A percentile compares a stretch with the other conserved stretches of the same genome.
These are phyloP conservation scores for Ormyrus pomaceus DNA, from an alignment of 2,888 invertebrate species.

Conservation along the genomic window DNA sequence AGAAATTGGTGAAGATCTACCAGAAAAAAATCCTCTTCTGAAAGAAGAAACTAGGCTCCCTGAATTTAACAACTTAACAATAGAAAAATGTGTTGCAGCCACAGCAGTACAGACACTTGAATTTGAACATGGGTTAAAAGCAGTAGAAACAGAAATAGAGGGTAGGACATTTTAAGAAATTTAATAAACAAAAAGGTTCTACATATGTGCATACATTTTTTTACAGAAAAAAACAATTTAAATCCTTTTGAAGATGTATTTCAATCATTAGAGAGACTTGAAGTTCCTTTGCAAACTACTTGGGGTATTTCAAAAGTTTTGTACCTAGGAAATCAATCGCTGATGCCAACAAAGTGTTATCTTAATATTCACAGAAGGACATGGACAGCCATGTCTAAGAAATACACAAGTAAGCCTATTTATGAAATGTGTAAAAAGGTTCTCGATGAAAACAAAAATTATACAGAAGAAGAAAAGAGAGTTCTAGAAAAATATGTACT, in stretches of 20 bases:
- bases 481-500: constrained; percentile 86
- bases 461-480: constrained; percentile 81
- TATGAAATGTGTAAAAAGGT: constrained; percentile 82
- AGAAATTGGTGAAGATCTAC: constrained; percentile 89
- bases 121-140: constrained; percentile 86
- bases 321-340: constrained; percentile 86
- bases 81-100: constrained; percentile 90
- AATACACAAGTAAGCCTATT: constrained; percentile 84
- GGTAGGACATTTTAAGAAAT: constrained; percentile 64
- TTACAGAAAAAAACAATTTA: constrained; percentile 59
- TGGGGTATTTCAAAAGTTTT: constrained; percentile 93
- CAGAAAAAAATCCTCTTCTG: constrained; percentile 85
- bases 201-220: background rate
- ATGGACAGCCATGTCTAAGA: constrained; percentile 83
- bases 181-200: background rate
- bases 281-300: constrained; percentile 86
- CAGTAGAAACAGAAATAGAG: constrained; percentile 80
- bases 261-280: constrained; percentile 84
- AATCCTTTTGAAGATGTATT: constrained; percentile 84
- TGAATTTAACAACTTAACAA: constrained; percentile 87
- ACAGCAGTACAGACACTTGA: constrained; percentile 89
- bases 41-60: constrained; percentile 84
- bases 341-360: constrained; percentile 88
- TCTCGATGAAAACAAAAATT: constrained; percentile 74
- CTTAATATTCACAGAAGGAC: constrained; percentile 88